phyloP scores from a whole-genome alignment of 2,888 invertebrate genomes.

The Drosophila longiperda region DNA sequence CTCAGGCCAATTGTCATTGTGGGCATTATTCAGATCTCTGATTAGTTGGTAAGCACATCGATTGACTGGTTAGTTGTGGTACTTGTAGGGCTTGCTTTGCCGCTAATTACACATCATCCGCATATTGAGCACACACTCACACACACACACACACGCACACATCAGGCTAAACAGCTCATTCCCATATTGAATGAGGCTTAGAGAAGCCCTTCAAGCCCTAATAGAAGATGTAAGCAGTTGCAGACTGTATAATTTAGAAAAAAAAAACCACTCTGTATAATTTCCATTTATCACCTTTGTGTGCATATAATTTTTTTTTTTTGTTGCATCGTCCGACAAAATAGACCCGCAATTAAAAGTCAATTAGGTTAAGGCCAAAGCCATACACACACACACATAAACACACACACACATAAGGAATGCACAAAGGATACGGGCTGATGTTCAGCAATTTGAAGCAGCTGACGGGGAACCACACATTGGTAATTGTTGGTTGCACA shows the following conservation, averaged over 20 bases:
- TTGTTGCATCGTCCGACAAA: constrained; percentile 13
- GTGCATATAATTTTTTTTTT: constrained; percentile 3
- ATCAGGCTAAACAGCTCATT: constrained; percentile 29
- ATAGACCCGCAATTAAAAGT: constrained; percentile 73
- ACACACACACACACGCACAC: constrained; percentile 45
- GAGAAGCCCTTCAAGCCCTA: constrained; percentile 33
- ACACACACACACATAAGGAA: neutral
- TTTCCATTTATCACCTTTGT: constrained; percentile 59
- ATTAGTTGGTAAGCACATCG: constrained; percentile 16
- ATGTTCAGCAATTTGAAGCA: constrained; percentile 47
- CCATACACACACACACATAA: neutral
- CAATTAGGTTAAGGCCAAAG: constrained; percentile 57
- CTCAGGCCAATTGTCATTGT: constrained; percentile 45
- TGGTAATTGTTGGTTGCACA: constrained; percentile 71
- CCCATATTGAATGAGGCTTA: constrained; percentile 39
- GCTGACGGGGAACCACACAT: constrained; percentile 69
- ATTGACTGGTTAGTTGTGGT: constrained; percentile 22
- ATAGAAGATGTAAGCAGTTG: constrained; percentile 31
- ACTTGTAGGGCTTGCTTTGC: constrained; percentile 71
- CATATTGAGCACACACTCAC: constrained; percentile 60
- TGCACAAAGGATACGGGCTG: constrained; percentile 53
- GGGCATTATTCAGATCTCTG: constrained; percentile 40
- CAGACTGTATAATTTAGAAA: constrained; percentile 38
- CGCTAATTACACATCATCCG: constrained; percentile 79
- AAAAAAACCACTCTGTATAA: constrained; percentile 38